Percentiles rank a stretch among this genome's conserved stretches.
These are phyloP conservation scores for Caretta caretta DNA, from an alignment of 2,113 vertebrate species.

Conservation along the genomic window DNA sequence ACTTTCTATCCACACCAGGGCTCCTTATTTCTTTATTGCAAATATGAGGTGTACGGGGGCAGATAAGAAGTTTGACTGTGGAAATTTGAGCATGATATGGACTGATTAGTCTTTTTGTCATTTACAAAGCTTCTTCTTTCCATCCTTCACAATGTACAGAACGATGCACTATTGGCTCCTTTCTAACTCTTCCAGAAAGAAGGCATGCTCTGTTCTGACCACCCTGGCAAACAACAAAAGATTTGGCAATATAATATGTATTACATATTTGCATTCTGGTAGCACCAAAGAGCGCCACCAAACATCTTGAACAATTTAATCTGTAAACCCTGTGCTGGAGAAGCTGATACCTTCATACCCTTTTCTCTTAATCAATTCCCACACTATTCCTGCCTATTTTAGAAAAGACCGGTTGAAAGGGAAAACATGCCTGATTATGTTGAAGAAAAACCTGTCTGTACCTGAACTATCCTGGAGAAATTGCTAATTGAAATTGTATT, in stretches of 20 bases:
- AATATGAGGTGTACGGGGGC: not conserved
- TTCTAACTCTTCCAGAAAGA: not conserved
- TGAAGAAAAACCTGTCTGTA: conserved; percentile 62
- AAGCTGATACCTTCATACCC: rapidly evolving
- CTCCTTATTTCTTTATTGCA: not conserved
- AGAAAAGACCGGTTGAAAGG: conserved; percentile 66
- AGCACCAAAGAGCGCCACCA: not conserved
- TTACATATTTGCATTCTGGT: not conserved
- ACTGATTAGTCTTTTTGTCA: not conserved
- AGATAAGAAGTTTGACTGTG: not conserved
- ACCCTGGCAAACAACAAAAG: not conserved
- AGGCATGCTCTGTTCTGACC: not conserved
- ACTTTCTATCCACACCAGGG: not conserved
- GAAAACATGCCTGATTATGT: conserved; percentile 66
- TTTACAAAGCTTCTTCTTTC: not conserved
- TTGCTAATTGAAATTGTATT: conserved; percentile 68
- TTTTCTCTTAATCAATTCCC: rapidly evolving
- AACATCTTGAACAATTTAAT: not conserved
- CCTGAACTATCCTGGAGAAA: conserved; percentile 69
- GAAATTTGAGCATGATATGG: not conserved
- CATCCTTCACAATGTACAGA: not conserved
- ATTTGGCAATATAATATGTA: not conserved
- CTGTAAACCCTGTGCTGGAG: not conserved
- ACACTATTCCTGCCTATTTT: conserved; percentile 49
- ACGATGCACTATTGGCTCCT: not conserved